Percentiles rank a stretch among this genome's conserved stretches.
These are phyloP conservation scores for Amphiduros pacificus DNA, from an alignment of 2,888 invertebrate genomes.

Conservation along the genomic window DNA sequence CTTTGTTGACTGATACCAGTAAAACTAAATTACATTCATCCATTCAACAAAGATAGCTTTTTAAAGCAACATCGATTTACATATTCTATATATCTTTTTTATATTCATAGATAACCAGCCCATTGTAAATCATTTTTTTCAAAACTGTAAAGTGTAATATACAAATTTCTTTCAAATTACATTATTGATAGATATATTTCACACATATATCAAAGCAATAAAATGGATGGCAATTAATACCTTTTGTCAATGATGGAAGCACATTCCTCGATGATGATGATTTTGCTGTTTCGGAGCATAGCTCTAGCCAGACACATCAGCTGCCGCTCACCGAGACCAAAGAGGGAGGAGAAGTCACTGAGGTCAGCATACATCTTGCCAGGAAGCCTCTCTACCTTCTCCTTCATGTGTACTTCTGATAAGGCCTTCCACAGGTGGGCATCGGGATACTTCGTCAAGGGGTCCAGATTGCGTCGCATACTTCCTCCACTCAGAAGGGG, in stretches of 20 bases:
- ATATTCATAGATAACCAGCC: not conserved
- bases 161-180: not conserved
- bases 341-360: slow-evolving; percentile 29
- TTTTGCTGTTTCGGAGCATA: slow-evolving; percentile 35
- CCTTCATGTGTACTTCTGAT: slow-evolving; percentile 33
- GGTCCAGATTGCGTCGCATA: slow-evolving; percentile 39
- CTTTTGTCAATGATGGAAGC: slow-evolving; percentile 12
- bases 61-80: no score
- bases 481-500: slow-evolving; percentile 39
- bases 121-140: not conserved
- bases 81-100: not conserved
- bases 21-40: no score
- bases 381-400: slow-evolving; percentile 35
- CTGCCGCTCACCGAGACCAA: slow-evolving; percentile 39
- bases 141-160: not conserved
- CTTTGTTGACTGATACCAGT: no score
- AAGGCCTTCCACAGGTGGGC: slow-evolving; percentile 37
- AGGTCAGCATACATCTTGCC: slow-evolving; percentile 39
- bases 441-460: slow-evolving; percentile 36
- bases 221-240: slow-evolving; percentile 2
- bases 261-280: slow-evolving; percentile 41
- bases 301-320: slow-evolving; percentile 39
- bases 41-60: no score
- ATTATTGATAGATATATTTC: not conserved
- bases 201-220: not conserved